phyloP scores from a whole-genome alignment of 2,888 invertebrate species.

The Biston betularia region DNA sequence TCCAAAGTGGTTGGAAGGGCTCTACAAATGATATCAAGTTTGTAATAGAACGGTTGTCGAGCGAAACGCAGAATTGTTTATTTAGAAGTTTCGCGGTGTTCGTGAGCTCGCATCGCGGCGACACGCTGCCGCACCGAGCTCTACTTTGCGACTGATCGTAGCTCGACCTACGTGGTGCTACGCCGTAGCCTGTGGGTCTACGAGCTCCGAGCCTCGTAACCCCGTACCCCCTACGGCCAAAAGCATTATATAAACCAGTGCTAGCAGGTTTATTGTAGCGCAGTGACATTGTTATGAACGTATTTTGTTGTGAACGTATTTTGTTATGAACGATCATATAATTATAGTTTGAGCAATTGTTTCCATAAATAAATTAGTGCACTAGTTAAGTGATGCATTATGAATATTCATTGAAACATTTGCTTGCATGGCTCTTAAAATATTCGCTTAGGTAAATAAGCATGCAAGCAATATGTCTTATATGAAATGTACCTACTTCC shows the following conservation, averaged over 20 bases:
- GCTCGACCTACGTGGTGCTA: constrained; percentile 43
- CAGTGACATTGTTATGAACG: constrained; percentile 17
- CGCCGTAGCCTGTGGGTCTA: constrained; percentile 43
- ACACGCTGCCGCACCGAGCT: constrained; percentile 50
- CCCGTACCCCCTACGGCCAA: constrained; percentile 18
- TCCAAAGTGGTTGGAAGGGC: constrained; percentile 11
- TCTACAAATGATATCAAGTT: constrained; percentile 20
- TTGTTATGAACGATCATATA: constrained; percentile 18
- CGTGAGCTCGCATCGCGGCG: constrained; percentile 47
- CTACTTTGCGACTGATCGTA: constrained; percentile 51
- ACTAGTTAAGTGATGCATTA: not conserved
- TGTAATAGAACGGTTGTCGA: constrained; percentile 19
- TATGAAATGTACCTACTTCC: not conserved
- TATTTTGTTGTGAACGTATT: constrained; percentile 28
- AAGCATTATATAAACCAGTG: constrained; percentile 28
- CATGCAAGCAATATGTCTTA: no score
- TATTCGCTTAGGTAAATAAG: not conserved
- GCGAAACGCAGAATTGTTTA: constrained; percentile 43
- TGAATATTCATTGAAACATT: not conserved
- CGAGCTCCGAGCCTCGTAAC: constrained; percentile 14
- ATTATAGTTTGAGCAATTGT: not conserved
- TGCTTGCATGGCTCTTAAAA: not conserved
- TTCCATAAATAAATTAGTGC: not conserved
- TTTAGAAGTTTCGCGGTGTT: constrained; percentile 53
- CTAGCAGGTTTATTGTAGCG: constrained; percentile 33